Evolutionary conservation across 2,888 invertebrate species (phyloP).

Genomic region (Megaustenia siamemsis): DNA sequence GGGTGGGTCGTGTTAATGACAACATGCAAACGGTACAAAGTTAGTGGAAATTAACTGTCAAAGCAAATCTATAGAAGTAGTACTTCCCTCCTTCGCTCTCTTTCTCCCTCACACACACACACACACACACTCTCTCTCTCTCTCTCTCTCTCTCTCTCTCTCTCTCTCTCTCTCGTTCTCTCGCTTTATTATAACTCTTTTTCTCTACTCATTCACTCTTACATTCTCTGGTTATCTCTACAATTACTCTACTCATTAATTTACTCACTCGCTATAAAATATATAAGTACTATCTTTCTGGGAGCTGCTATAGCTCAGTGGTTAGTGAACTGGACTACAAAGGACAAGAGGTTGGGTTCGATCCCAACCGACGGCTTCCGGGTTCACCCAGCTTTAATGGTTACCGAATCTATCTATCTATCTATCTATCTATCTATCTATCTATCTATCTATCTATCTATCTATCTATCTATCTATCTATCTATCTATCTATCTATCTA

Average conservation of each 20-base stretch:
- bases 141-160: not conserved
- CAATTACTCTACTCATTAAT: not conserved
- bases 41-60: too few relatives aligned
- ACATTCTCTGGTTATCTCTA: not conserved
- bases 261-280: not conserved
- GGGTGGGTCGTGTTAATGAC: too few relatives aligned
- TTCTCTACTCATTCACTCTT: not conserved
- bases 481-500: constrained; percentile 28
- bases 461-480: constrained; percentile 35
- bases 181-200: not conserved
- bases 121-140: too few relatives aligned
- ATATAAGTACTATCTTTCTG: not conserved
- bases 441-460: constrained; percentile 35
- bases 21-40: too few relatives aligned
- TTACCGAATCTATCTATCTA: constrained; percentile 38
- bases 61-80: too few relatives aligned
- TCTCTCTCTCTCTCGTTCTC: not conserved
- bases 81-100: too few relatives aligned
- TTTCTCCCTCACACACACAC: too few relatives aligned
- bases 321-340: too few relatives aligned
- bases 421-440: constrained; percentile 39
- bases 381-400: too few relatives aligned
- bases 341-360: too few relatives aligned
- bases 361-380: too few relatives aligned
- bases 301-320: too few relatives aligned